Base-by-base conservation (phyloP, 1,140 invertebrate genomes). In the Drosophila athabasca region DNA sequence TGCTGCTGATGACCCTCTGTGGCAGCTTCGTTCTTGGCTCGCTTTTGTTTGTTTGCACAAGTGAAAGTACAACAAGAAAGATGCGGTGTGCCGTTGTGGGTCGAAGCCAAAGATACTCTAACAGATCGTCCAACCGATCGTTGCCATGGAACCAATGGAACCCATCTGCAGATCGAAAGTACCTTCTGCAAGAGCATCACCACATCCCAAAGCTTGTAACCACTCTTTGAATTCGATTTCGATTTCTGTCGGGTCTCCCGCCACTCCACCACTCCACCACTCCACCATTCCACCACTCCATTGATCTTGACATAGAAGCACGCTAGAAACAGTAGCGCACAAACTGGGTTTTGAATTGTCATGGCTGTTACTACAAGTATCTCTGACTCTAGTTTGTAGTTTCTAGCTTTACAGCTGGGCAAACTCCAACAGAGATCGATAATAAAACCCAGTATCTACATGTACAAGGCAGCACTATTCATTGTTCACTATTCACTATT, bases 251-350 rank as follows among this genome's bases (percentile, higher is more conserved):
- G 45, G 62, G 5, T 49, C 11, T 29, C 19, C 22, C n/a, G 39
- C 4, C 24, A 26, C 24, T 26, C 29, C 29, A 48, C 46, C 17
- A 58, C 39, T 41, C 50, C 29, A 26, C 46, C 17, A 49, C 50
- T 8, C 39, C 46, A 11, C 31, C 2, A 35, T 9, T 35, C 31
- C 31, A 35, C 31, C 6, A 51, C 68, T 74, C 43, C 51, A 59
- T 60, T 78, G 82, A 85, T 85, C 81, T 81, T 84, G 80, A 84
- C 80, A 84, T 76, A 76, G 76, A 69, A 84, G 76, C 72, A 26
- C 17, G 0, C 17, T 1, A 19, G 17, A 35, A 72, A 73, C 70
- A 68, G 70, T 73, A 73, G 70, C 70, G 19, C 13, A 31, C 3
- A 43, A 35, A 9, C 31, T 29, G 7, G 44, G 52, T 45, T 67